Conservation (phyloP, 2,888 invertebrate species). For the Cyclophora albipunctata region DNA sequence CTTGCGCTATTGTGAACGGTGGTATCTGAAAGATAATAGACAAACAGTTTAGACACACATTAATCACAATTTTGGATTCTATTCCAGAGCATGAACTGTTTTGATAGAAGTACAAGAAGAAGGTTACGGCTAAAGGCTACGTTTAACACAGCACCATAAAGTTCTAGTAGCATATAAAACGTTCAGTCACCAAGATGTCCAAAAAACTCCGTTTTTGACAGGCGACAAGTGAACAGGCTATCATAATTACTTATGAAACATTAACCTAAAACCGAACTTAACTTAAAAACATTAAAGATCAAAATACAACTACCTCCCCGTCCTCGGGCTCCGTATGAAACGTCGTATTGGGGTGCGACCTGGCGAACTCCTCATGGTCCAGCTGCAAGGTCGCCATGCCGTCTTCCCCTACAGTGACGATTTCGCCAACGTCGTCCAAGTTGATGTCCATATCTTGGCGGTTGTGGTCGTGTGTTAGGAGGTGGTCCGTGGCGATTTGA, state of each 20-base stretch:
- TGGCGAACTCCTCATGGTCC: conserved; percentile 67
- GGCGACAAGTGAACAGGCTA: neutral
- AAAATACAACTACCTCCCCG: conserved; percentile 36
- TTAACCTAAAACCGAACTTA: too few species aligned
- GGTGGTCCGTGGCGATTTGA: conserved; percentile 60
- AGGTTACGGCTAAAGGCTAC: too few species aligned
- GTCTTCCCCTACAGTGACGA: conserved; percentile 60
- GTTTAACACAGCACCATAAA: too few species aligned
- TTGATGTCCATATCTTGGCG: conserved; percentile 40
- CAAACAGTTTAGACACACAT: neutral
- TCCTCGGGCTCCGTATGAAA: conserved; percentile 68
- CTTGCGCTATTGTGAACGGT: conserved; percentile 49
- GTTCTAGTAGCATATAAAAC: too few species aligned
- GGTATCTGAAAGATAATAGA: conserved; percentile 43
- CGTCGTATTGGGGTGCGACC: conserved; percentile 67
- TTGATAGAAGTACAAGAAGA: too few species aligned
- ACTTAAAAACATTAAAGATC: neutral
- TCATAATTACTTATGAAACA: too few species aligned
- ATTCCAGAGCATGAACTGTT: too few species aligned
- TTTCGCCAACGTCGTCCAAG: conserved; percentile 54
- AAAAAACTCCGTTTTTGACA: neutral
- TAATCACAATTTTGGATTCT: too few species aligned
- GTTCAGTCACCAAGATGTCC: too few species aligned
- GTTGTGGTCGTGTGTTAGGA: conserved; percentile 29
- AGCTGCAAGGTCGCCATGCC: conserved; percentile 53